A percentile compares a stretch with the other conserved stretches of the same genome.
These are phyloP conservation scores for Cryptophagus acutangulus DNA, from an alignment of 2,888 invertebrate species.

Conservation along the genomic window DNA sequence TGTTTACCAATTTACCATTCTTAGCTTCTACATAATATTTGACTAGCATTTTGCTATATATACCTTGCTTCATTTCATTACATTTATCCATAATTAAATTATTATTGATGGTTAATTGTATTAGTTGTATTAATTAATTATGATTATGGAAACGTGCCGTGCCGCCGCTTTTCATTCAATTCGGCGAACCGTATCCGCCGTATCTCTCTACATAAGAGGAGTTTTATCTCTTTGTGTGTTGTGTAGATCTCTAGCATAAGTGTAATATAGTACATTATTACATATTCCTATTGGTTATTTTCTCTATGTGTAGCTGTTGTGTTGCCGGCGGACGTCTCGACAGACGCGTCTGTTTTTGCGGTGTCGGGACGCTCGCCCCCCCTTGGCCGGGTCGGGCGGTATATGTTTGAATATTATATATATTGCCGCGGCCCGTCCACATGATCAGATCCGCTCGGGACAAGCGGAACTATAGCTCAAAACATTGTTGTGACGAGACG, in stretches of 20 bases:
- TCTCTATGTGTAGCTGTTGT: conserved; percentile 50
- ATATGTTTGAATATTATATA: no score
- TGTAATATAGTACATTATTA: conserved; percentile 45
- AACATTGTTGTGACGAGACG: conserved; percentile 51
- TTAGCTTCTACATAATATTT: conserved; percentile 45
- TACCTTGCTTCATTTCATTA: conserved; percentile 32
- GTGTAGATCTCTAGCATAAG: conserved; percentile 49
- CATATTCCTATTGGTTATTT: conserved; percentile 49
- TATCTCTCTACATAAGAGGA: conserved; percentile 44
- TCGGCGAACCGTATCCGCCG: conserved; percentile 4
- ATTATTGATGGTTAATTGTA: conserved; percentile 31
- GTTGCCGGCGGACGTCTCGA: conserved; percentile 43
- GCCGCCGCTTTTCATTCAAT: conserved; percentile 26
- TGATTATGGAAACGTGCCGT: conserved; percentile 43
- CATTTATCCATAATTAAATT: conserved; percentile 32
- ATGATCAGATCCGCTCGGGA: conserved; percentile 37
- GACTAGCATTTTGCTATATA: conserved; percentile 43
- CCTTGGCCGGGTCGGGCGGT: conserved; percentile 32
- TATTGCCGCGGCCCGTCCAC: conserved; percentile 30
- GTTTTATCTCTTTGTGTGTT: conserved; percentile 51
- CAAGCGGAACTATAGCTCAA: conserved; percentile 48
- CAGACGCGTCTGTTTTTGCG: conserved; percentile 18
- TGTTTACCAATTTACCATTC: conserved; percentile 40
- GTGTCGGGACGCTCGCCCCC: conserved; percentile 37
- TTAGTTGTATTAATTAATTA: conserved; percentile 29